Conservation (phyloP, 2,113 vertebrate species). For the Hemiscyllium ocellatum region DNA sequence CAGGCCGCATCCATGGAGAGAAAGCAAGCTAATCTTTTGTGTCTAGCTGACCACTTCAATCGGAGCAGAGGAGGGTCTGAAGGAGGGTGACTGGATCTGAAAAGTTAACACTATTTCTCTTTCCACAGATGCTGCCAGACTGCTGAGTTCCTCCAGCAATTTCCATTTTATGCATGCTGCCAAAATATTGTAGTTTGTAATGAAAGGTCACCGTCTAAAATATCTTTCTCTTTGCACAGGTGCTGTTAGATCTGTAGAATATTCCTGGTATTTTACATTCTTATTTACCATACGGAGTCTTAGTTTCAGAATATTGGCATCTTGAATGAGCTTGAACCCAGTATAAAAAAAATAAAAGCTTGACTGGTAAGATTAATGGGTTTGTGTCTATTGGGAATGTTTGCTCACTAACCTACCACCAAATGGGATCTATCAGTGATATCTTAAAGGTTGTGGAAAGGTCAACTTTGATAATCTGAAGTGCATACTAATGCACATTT, state of each 20-base stretch:
- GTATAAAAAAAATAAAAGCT: not conserved
- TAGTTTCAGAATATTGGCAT: too few relatives aligned
- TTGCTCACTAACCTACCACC: not conserved
- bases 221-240: not conserved
- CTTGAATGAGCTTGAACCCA: not conserved
- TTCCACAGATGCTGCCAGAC: too few relatives aligned
- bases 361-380: not conserved
- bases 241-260: not conserved
- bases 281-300: not conserved
- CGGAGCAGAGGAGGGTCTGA: too few relatives aligned
- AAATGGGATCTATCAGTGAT: constrained; percentile 18
- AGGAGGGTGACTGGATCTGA: too few relatives aligned
- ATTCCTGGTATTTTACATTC: not conserved
- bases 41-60: too few relatives aligned
- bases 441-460: constrained; percentile 21
- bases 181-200: not conserved
- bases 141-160: too few relatives aligned
- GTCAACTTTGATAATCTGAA: constrained; percentile 17
- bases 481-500: not conserved
- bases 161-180: too few relatives aligned
- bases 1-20: too few relatives aligned
- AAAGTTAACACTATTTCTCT: too few relatives aligned
- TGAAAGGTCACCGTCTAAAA: not conserved
- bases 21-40: too few relatives aligned
- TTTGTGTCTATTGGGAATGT: constrained; percentile 2